Percentiles rank a stretch among this genome's conserved stretches.
phyloP scores from a whole-genome alignment of 2,888 invertebrate genomes.

The Sinotaia quadrata region DNA sequence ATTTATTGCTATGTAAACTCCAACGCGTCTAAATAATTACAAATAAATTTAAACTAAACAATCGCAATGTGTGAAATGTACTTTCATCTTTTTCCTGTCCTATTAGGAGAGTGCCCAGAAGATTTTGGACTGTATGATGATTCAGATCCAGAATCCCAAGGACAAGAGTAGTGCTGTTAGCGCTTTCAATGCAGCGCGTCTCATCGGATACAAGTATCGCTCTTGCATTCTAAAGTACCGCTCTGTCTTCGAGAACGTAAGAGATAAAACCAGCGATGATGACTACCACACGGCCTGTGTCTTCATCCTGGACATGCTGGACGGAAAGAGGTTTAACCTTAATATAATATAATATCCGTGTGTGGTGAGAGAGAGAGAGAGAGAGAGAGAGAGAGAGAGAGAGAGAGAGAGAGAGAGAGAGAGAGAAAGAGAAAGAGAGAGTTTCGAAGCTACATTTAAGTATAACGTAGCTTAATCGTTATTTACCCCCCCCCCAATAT shows the following conservation, averaged over 20 bases:
- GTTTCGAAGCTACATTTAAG: too few species aligned
- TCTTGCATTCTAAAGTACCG: slow-evolving; percentile 45
- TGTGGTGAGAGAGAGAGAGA: too few species aligned
- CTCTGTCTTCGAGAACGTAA: slow-evolving; percentile 39
- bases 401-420: too few species aligned
- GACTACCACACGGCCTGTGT: slow-evolving; percentile 44
- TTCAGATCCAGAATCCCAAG: slow-evolving; percentile 21
- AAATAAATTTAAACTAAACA: too few species aligned
- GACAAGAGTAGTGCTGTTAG: slow-evolving; percentile 31
- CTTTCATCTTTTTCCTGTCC: neutral
- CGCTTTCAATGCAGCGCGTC: slow-evolving; percentile 36
- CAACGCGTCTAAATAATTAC: too few species aligned
- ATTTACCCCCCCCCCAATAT: too few species aligned
- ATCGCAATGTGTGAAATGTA: too few species aligned
- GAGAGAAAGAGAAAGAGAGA: too few species aligned
- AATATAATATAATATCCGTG: too few species aligned
- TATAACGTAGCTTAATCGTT: too few species aligned
- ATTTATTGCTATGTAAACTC: too few species aligned
- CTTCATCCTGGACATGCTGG: slow-evolving; percentile 53
- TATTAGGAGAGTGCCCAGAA: slow-evolving; percentile 35
- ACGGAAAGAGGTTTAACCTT: slow-evolving; percentile 56
- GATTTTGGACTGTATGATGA: slow-evolving; percentile 36
- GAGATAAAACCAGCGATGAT: slow-evolving; percentile 34
- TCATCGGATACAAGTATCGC: slow-evolving; percentile 43
- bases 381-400: too few species aligned